phyloP scores from a whole-genome alignment of 2,888 invertebrate genomes.

The Amphiduros pacificus region DNA sequence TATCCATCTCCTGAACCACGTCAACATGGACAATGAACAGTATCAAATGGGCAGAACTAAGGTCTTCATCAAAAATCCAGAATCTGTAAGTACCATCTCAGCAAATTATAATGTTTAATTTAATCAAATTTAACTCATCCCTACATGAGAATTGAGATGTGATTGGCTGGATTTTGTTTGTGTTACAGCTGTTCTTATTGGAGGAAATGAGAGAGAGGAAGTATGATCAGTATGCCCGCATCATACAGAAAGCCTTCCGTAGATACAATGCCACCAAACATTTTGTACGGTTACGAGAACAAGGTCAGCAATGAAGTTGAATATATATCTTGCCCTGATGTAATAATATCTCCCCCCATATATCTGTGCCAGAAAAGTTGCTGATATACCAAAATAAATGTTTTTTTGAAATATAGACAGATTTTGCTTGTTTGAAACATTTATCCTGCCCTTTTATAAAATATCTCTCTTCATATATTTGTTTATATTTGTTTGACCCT shows the following conservation, averaged over 20 bases:
- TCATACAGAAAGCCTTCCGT: constrained; percentile 71
- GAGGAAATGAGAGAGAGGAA: constrained; percentile 71
- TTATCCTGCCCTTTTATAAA: too few relatives aligned
- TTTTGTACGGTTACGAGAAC: constrained; percentile 66
- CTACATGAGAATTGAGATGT: too few relatives aligned
- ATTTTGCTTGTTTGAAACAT: too few relatives aligned
- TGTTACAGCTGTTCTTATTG: constrained; percentile 67
- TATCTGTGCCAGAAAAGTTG: too few relatives aligned
- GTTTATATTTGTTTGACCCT: too few relatives aligned
- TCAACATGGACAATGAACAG: constrained; percentile 67
- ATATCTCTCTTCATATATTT: too few relatives aligned
- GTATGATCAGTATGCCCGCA: constrained; percentile 69
- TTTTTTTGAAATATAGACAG: too few relatives aligned
- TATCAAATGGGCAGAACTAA: constrained; percentile 71
- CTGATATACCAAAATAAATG: too few relatives aligned
- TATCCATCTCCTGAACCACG: constrained; percentile 65
- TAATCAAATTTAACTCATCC: too few relatives aligned
- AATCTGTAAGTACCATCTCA: constrained; percentile 54
- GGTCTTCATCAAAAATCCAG: constrained; percentile 70
- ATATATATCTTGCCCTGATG: too few relatives aligned
- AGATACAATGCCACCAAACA: constrained; percentile 68
- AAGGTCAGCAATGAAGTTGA: constrained; percentile 53
- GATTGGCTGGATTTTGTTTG: neutral
- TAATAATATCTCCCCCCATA: too few relatives aligned
- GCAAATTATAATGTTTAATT: too few relatives aligned